Conservation (phyloP, 2,797 vertebrate species). For the Poliocrania exsul region DNA sequence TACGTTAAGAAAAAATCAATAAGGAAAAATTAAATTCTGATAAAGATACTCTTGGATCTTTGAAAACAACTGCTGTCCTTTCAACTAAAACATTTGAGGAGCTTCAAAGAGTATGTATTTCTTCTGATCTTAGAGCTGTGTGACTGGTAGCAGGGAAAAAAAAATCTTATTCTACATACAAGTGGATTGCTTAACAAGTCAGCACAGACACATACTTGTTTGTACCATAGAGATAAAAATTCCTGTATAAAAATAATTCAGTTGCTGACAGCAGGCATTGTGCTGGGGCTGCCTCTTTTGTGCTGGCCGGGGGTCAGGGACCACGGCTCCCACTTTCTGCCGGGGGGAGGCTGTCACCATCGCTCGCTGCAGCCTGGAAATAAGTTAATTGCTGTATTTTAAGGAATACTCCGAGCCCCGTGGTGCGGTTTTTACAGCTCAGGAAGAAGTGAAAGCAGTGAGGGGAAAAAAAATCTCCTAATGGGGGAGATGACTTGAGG, state of each 20-base stretch:
- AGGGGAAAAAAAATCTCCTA: not conserved
- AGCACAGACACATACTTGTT: slow-evolving; percentile 85
- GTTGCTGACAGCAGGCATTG: slow-evolving; percentile 81
- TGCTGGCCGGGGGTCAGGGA: slow-evolving; percentile 73
- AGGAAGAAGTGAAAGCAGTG: not conserved
- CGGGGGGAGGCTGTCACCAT: slow-evolving; percentile 77
- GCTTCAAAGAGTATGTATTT: slow-evolving; percentile 84
- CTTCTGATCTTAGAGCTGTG: slow-evolving; percentile 84
- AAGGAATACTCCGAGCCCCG: slow-evolving; percentile 43
- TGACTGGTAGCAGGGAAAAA: slow-evolving; percentile 80
- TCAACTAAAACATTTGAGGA: slow-evolving; percentile 85
- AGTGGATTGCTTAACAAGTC: slow-evolving; percentile 87
- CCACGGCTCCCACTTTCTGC: slow-evolving; percentile 76
- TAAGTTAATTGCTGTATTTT: slow-evolving; percentile 85
- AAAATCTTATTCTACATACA: slow-evolving; percentile 84
- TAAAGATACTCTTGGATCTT: slow-evolving; percentile 83
- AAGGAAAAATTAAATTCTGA: slow-evolving; percentile 83
- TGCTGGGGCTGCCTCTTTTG: slow-evolving; percentile 78
- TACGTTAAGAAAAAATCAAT: slow-evolving; percentile 79
- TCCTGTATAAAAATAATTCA: slow-evolving; percentile 86
- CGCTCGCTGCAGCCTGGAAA: slow-evolving; percentile 77
- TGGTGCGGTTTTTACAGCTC: not conserved
- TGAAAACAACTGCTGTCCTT: slow-evolving; percentile 84
- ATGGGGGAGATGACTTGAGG: slow-evolving; percentile 49
- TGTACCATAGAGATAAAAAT: slow-evolving; percentile 86